These are phyloP conservation scores for Columba guinea DNA, from an alignment of 2,797 vertebrate species.

Conservation along the genomic window DNA sequence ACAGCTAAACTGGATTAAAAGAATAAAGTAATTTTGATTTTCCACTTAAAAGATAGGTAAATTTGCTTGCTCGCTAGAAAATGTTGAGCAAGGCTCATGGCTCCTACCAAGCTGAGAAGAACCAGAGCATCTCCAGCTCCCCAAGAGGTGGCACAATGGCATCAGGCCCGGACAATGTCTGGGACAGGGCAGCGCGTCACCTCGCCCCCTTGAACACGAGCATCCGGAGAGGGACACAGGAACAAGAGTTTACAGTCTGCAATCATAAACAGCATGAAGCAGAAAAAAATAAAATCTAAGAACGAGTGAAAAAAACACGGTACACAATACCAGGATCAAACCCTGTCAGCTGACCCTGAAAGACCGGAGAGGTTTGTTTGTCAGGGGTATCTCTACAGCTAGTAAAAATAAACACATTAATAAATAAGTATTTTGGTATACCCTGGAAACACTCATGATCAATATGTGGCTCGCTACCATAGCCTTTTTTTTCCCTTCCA, in stretches of 20 bases:
- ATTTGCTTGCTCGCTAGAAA: conserved; percentile 13
- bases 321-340: background rate
- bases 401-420: conserved; percentile 50
- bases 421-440: background rate
- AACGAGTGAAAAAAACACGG: background rate
- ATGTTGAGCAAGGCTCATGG: background rate
- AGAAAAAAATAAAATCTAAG: background rate
- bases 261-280: background rate
- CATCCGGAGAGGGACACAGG: background rate
- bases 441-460: background rate
- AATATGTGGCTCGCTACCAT: conserved; percentile 22
- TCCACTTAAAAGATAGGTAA: conserved; percentile 27
- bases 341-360: background rate
- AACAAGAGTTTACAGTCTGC: background rate
- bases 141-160: accelerated
- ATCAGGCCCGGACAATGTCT: background rate
- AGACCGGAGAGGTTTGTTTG: background rate
- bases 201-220: background rate
- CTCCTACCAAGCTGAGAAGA: background rate
- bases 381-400: background rate
- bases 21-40: conserved; percentile 34
- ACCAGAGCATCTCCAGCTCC: background rate
- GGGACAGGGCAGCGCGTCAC: background rate
- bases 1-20: conserved; percentile 16
- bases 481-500: background rate